Evolutionary conservation across 2,888 invertebrate species (phyloP), one percentile per base, ranked within the genome.

Genomic region (Tridacna gigas): DNA sequence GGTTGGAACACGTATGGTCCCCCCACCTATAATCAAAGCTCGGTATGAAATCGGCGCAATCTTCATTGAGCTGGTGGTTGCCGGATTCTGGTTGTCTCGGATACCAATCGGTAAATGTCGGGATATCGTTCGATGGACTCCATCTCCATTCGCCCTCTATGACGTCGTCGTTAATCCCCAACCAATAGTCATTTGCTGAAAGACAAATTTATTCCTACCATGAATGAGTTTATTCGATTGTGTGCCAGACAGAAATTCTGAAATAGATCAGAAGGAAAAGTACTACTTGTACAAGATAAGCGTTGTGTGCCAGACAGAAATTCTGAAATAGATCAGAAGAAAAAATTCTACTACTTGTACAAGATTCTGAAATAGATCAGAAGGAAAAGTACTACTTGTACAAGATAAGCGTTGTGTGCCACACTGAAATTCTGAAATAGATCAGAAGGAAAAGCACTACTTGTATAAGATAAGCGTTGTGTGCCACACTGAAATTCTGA

Each of bases 91-190:
- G 37, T 48, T 74, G 61, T 60, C 79, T 73, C 51, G 77, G 67
- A 18, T 45, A 73, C 79, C 80, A 80, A 22, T 77, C 76, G 15
- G 74, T 79, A 74, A 79, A 80, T 13, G 15, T 69, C 11, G 80
- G 73, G 0, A 48, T 20, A 11, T 61, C 76, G 28, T 80, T 63
- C 4, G 76, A 77, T 45, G 25, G 28, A 5, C 26, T 63, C 80
- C 80, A 80, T 63, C 73, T 22, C 56, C 71, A 80, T 25, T 80
- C 80, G 22, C 80, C 73, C 56, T 80, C 80, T 12, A 73, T 80
- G 5, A 65, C 63, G 67, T 73, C 71, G 65, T 80, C 80, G 18
- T 61, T 77, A 15, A 80, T 22, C n/a, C 80, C 80, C 15, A 77
- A 56, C 80, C 80, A 80, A 28, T 71, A 71, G 22, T 51, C 25